These are phyloP conservation scores for Nudaria mundana DNA, from an alignment of 2,888 invertebrate genomes.

Conservation along the genomic window DNA sequence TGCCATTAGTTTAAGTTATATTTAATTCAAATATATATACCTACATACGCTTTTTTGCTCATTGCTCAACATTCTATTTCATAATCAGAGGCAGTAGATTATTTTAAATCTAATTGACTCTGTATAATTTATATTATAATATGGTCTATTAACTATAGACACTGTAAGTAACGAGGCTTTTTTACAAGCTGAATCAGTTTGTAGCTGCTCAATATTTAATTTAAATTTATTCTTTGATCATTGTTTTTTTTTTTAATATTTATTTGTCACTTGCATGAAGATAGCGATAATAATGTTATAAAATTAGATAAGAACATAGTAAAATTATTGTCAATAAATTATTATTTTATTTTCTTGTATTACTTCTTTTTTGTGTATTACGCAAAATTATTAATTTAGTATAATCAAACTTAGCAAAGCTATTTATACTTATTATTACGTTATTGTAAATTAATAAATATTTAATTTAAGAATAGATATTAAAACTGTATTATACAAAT, in stretches of 20 bases:
- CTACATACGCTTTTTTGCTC: slow-evolving; percentile 24
- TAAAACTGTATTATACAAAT: slow-evolving; percentile 25
- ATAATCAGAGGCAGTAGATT: slow-evolving; percentile 10
- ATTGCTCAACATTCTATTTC: slow-evolving; percentile 29
- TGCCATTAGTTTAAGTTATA: slow-evolving; percentile 72
- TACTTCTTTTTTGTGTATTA: too few species aligned
- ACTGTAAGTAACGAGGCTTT: slow-evolving; percentile 31
- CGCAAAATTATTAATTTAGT: too few species aligned
- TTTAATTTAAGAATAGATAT: slow-evolving; percentile 18
- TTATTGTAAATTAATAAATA: slow-evolving; percentile 26
- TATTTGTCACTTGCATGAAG: too few species aligned
- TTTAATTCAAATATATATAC: slow-evolving; percentile 33
- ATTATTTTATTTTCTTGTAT: too few species aligned
- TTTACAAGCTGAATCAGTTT: slow-evolving; percentile 28
- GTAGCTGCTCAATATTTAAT: slow-evolving; percentile 30
- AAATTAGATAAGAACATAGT: too few species aligned
- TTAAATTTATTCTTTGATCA: slow-evolving; percentile 14
- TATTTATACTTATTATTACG: slow-evolving; percentile 10
- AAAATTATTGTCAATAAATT: too few species aligned
- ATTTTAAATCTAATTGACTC: slow-evolving; percentile 26
- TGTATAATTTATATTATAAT: slow-evolving; percentile 17
- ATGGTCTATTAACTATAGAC: too few species aligned
- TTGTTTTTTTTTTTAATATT: too few species aligned
- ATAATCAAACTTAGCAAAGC: slow-evolving; percentile 11
- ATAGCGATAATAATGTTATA: too few species aligned